These are phyloP conservation scores for Charadrius vociferus DNA, from an alignment of 2,113 vertebrate genomes.

Conservation along the genomic window DNA sequence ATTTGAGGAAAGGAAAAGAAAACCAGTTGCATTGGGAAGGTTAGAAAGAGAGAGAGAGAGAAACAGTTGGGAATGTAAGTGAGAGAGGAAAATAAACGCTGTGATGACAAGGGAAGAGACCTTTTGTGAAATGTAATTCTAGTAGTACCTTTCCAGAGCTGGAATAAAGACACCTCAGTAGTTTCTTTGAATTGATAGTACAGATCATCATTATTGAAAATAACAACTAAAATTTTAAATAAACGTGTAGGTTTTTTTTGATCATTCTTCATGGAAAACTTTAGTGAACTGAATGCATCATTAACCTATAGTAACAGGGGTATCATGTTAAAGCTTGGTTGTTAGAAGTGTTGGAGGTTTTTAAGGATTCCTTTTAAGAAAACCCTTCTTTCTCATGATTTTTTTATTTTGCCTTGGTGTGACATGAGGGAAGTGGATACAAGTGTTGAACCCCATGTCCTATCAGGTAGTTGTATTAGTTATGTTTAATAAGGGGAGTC, in stretches of 20 bases:
- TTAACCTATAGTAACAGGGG: neutral
- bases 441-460: neutral
- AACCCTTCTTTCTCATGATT: neutral
- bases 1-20: neutral
- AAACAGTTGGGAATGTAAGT: neutral
- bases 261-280: neutral
- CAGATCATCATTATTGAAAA: neutral
- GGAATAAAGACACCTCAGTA: neutral
- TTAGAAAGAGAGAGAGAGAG: neutral
- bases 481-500: neutral
- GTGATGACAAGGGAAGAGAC: neutral
- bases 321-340: neutral
- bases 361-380: neutral
- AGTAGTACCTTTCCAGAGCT: neutral
- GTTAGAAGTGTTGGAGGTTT: neutral
- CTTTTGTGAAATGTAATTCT: neutral
- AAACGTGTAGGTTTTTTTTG: accelerated
- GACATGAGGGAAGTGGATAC: neutral
- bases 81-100: neutral
- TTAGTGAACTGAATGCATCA: neutral
- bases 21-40: neutral
- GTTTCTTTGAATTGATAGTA: neutral
- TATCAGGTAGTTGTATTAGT: neutral
- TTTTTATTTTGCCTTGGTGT: neutral
- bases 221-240: neutral